phyloP scores from a whole-genome alignment of 92 coral and sea anemone genomes.

The Bergia puertoricense region DNA sequence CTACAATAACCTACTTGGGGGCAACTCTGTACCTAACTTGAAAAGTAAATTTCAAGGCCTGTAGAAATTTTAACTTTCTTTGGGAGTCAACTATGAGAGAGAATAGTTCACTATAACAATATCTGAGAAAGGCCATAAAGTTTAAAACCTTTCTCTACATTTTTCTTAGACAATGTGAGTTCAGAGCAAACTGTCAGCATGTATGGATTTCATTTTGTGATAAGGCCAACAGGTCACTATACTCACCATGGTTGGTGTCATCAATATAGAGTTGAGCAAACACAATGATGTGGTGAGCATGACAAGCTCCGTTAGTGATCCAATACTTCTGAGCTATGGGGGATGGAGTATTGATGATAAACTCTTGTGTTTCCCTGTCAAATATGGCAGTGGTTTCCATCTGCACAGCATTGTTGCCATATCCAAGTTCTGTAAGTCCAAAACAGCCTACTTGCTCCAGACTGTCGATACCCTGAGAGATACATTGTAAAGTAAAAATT shows the following conservation, averaged over 20 bases:
- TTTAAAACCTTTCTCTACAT: no score
- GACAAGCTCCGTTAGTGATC: slow-evolving; percentile 88
- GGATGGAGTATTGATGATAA: slow-evolving; percentile 77
- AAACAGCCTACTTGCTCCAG: slow-evolving; percentile 88
- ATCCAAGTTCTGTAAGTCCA: slow-evolving; percentile 90
- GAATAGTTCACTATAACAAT: no score
- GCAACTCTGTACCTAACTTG: no score
- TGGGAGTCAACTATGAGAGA: no score
- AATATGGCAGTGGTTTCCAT: slow-evolving; percentile 88
- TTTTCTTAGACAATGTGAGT: no score
- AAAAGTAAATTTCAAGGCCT: no score
- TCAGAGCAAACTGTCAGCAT: no score
- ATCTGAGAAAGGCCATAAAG: no score
- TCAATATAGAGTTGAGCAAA: slow-evolving; percentile 78
- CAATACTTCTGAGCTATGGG: slow-evolving; percentile 85
- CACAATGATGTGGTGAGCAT: slow-evolving; percentile 84
- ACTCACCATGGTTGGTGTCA: slow-evolving; percentile 72
- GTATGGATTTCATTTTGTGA: no score
- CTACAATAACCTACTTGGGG: no score
- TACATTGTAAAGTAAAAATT: background rate
- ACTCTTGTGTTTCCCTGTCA: slow-evolving; percentile 71
- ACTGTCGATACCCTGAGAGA: slow-evolving; percentile 70
- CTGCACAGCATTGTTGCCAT: slow-evolving; percentile 91
- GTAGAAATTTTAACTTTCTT: no score
- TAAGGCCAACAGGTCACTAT: no score